These are phyloP conservation scores for Chanos chanos DNA, from an alignment of 2,797 vertebrate genomes.

Conservation along the genomic window DNA sequence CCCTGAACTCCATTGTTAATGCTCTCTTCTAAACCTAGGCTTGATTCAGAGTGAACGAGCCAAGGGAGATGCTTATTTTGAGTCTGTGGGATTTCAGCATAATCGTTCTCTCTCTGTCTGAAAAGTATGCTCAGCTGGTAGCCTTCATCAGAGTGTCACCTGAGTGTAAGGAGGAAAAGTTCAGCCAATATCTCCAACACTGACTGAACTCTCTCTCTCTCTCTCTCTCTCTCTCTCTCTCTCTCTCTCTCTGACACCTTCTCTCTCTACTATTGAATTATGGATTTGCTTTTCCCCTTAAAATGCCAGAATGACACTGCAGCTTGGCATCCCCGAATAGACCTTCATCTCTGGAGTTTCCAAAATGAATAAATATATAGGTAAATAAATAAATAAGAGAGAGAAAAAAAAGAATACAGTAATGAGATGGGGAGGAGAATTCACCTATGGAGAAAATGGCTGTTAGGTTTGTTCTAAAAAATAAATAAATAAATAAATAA, in stretches of 20 bases:
- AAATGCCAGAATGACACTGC: constrained; percentile 3
- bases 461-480: constrained; percentile 31
- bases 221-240: constrained; percentile 18
- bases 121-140: too few species aligned
- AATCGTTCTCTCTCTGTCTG: too few species aligned
- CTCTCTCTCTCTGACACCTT: constrained; percentile 18
- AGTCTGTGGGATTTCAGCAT: too few species aligned
- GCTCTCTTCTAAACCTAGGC: too few species aligned
- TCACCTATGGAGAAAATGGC: constrained; percentile 41
- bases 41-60: too few species aligned
- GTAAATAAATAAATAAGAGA: too few species aligned
- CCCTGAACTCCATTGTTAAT: too few species aligned
- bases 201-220: constrained; percentile 5
- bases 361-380: constrained; percentile 9
- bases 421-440: constrained; percentile 33
- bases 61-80: too few species aligned
- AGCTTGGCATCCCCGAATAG: constrained; percentile 22
- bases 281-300: constrained; percentile 36
- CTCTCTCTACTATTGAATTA: constrained; percentile 39
- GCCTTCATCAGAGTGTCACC: constrained; percentile 23
- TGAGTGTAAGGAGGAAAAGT: constrained; percentile 27
- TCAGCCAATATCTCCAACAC: constrained; percentile 26
- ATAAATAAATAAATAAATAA: background rate
- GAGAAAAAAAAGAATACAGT: constrained; percentile 15
- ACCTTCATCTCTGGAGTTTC: constrained; percentile 23